phyloP scores from a whole-genome alignment of 2,113 vertebrate genomes.

The Eolophus roseicapilla region DNA sequence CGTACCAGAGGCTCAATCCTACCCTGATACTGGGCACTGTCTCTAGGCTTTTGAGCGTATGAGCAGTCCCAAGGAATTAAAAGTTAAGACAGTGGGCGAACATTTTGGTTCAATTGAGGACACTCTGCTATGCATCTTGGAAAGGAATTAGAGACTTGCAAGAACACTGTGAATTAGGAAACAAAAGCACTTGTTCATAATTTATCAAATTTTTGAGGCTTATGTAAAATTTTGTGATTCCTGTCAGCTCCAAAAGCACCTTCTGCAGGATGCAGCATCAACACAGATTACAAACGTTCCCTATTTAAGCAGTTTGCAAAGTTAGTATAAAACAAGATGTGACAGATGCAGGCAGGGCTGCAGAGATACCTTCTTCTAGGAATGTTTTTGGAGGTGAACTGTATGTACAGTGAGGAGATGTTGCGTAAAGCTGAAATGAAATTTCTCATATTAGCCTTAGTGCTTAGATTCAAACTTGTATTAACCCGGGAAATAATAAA shows the following conservation, averaged over 20 bases:
- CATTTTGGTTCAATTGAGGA: background rate
- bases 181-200: background rate
- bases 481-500: conserved; percentile 51
- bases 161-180: background rate
- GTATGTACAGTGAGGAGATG: background rate
- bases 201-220: background rate
- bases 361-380: background rate
- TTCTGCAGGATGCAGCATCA: background rate
- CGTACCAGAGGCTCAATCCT: background rate
- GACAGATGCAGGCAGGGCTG: background rate
- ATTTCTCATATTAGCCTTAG: background rate
- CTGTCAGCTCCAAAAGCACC: background rate
- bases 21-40: background rate
- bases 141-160: background rate
- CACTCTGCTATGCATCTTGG: background rate
- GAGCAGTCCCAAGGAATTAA: background rate
- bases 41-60: background rate
- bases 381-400: background rate
- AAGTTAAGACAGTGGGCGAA: background rate
- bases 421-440: background rate
- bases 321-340: background rate
- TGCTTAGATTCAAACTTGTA: background rate
- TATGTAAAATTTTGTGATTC: background rate
- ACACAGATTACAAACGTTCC: background rate
- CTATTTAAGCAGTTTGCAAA: background rate